phyloP scores from a whole-genome alignment of 2,888 invertebrate species.

The Drosophila subquinaria region DNA sequence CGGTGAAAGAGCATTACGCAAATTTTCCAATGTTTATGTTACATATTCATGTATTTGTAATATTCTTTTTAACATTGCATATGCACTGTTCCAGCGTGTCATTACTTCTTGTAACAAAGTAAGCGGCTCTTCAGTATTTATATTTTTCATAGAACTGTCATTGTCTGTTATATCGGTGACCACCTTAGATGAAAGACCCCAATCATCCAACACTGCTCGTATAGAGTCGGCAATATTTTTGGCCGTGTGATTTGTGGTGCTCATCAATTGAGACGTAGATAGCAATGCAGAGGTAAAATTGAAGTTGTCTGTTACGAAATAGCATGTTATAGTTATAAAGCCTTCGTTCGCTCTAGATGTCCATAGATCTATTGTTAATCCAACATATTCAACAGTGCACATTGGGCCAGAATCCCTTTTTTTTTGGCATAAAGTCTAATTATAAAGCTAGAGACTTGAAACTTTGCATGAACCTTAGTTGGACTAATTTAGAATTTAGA shows the following conservation, averaged over 20 bases:
- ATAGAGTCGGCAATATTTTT: slow-evolving; percentile 18
- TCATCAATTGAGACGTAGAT: slow-evolving; percentile 9
- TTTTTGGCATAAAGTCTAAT: too few species aligned
- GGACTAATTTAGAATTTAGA: too few species aligned
- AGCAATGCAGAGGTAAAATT: background rate
- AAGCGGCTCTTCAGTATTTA: slow-evolving; percentile 7
- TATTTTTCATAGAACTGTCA: background rate
- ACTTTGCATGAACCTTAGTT: too few species aligned
- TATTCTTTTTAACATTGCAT: slow-evolving; percentile 20
- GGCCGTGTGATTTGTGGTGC: slow-evolving; percentile 4
- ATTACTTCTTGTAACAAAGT: slow-evolving; percentile 23
- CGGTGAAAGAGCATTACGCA: slow-evolving; percentile 4
- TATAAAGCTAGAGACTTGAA: too few species aligned
- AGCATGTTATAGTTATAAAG: slow-evolving; percentile 15
- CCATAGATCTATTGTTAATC: too few species aligned
- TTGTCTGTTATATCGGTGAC: slow-evolving; percentile 23
- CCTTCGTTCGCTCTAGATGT: slow-evolving; percentile 6
- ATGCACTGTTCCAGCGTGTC: slow-evolving; percentile 28
- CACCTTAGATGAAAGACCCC: slow-evolving; percentile 17
- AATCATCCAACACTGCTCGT: slow-evolving; percentile 16
- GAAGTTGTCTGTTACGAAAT: slow-evolving; percentile 4
- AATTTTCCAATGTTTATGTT: slow-evolving; percentile 4
- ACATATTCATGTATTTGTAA: slow-evolving; percentile 13
- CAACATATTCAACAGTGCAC: too few species aligned
- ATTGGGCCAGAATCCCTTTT: too few species aligned